phyloP scores from a whole-genome alignment of 2,797 vertebrate species.

The Protonibea diacanthus region DNA sequence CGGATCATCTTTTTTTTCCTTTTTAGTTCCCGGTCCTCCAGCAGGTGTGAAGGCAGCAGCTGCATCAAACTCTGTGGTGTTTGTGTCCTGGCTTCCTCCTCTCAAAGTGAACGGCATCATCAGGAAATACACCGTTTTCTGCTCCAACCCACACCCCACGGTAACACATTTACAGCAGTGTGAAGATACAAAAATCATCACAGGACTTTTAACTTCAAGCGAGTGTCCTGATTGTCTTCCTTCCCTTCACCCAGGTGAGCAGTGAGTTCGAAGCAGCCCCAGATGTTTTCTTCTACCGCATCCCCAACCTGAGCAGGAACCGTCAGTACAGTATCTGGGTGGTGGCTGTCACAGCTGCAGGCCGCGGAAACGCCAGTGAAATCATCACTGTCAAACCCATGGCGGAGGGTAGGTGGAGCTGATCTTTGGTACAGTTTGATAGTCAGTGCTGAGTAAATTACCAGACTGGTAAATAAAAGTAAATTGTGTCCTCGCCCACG shows the following conservation, averaged over 20 bases:
- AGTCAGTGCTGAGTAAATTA: not conserved
- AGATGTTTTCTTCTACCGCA: constrained; percentile 95
- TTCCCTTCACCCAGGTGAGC: constrained; percentile 88
- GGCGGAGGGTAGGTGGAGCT: constrained; percentile 88
- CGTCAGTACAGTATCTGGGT: constrained; percentile 98
- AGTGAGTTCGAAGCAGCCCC: constrained; percentile 98
- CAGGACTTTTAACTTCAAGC: not conserved
- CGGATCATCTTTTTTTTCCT: constrained; percentile 5
- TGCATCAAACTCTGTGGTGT: constrained; percentile 93
- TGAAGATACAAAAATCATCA: not conserved
- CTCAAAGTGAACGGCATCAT: constrained; percentile 97
- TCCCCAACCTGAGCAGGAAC: constrained; percentile 95
- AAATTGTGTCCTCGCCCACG: too few species aligned
- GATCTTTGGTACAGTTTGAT: not conserved
- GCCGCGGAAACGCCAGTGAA: constrained; percentile 94
- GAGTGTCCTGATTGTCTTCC: constrained; percentile 8
- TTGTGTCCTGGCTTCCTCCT: constrained; percentile 97
- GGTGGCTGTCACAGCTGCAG: constrained; percentile 94
- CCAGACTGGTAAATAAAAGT: too few species aligned
- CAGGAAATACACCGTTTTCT: constrained; percentile 98
- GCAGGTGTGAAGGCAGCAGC: constrained; percentile 97
- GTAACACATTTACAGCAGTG: constrained; percentile 76
- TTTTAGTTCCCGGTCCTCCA: constrained; percentile 94
- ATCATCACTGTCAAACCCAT: constrained; percentile 95
- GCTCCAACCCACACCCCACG: constrained; percentile 96